Evolutionary conservation across 2,113 vertebrate species (phyloP), one percentile per base, ranked within the genome.

Genomic region (Callipepla californica): DNA sequence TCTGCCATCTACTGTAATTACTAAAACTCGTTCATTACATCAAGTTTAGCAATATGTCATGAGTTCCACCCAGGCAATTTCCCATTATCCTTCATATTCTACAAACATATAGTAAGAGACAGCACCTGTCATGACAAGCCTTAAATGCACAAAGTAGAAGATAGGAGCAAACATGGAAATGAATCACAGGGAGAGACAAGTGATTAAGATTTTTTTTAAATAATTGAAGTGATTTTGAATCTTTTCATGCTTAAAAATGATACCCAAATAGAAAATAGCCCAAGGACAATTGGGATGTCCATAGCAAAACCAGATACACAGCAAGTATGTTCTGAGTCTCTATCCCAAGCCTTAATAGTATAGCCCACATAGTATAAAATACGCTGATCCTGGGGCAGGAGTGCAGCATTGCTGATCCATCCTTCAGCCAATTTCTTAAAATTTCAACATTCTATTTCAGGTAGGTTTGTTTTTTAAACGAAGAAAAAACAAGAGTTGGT

Each of bases 81-180:
- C 89, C 84, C 50, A 73, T 93, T 91, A 77, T 85, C 72, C 85
- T 78, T 91, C 79, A 55, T 85, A 89, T 77, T 85, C 78, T 89
- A 87, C 74, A 89, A 93, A 92, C 75, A 92, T n/a, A 84, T 66
- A 92, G 74, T 73, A 85, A 92, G 72, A 92, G 81, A 93, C 70
- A 95, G 78, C 9, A 8, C 63, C 45, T 95, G 89, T 89, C 91
- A 89, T 74, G 89, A 93, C 67, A 93, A 92, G 11, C n/a, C 57
- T 92, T 90, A 90, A 90, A 88, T 40, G 57, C 22, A 88, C 38
- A 78, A 90, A 68, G 51, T 83, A 94, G 88, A 93, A 93, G 51
- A 91, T 61, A 86, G 73, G 44, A 78, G 82, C 85, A 93, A 93
- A 93, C 81, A 89, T 16, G 72, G 59, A 87, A 87, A 95, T 95